Conservation (phyloP, 2,888 invertebrate genomes). For the Meliscaeva auricollis region DNA sequence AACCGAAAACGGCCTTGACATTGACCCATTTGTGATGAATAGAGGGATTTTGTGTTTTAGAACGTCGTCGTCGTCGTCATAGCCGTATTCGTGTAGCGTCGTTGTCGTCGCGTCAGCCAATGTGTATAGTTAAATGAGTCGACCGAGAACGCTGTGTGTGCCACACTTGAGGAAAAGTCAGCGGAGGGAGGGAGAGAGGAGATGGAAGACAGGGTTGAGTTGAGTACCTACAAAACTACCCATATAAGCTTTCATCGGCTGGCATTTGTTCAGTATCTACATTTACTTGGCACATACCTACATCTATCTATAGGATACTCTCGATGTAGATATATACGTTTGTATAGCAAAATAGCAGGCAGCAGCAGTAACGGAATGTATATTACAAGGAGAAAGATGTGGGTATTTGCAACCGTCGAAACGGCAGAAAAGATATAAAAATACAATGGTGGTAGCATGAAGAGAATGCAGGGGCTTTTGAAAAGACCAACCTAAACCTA, state of each 20-base stretch:
- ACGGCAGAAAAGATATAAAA: slow-evolving; percentile 59
- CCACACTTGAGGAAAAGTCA: neutral
- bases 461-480: slow-evolving; percentile 17
- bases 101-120: slow-evolving; percentile 22
- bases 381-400: slow-evolving; percentile 19
- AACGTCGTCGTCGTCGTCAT: slow-evolving; percentile 21
- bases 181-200: slow-evolving; percentile 4
- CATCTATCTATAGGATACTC: slow-evolving; percentile 32
- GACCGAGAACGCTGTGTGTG: slow-evolving; percentile 38
- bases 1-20: slow-evolving; percentile 79
- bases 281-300: slow-evolving; percentile 43
- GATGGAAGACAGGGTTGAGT: neutral
- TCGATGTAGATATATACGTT: slow-evolving; percentile 38
- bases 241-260: slow-evolving; percentile 70
- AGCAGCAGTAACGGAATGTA: slow-evolving; percentile 40
- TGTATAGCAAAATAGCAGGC: neutral
- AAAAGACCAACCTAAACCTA: slow-evolving; percentile 30
- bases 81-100: no score
- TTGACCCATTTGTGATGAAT: slow-evolving; percentile 79
- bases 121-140: slow-evolving; percentile 29
- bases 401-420: slow-evolving; percentile 45
- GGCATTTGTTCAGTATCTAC: slow-evolving; percentile 36
- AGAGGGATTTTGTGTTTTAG: slow-evolving; percentile 74
- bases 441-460: slow-evolving; percentile 25
- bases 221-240: slow-evolving; percentile 48